Conservation (phyloP, 2,888 invertebrate genomes). For the Xestia rhomboidea region DNA sequence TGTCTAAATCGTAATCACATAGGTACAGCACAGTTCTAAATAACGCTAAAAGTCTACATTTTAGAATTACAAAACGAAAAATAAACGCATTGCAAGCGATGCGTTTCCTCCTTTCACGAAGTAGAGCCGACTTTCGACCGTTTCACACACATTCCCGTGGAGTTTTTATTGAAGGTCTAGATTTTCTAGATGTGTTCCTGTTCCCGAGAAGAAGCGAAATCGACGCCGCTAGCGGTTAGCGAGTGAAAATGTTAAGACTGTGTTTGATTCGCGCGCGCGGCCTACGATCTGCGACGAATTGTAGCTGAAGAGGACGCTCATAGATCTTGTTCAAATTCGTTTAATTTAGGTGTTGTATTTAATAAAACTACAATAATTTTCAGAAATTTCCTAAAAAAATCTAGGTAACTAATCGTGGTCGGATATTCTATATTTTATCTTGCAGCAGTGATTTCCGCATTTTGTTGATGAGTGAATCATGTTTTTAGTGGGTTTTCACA, state of each 20-base stretch:
- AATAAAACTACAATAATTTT: neutral
- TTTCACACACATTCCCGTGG: constrained; percentile 40
- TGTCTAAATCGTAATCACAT: neutral
- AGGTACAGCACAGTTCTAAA: constrained; percentile 1
- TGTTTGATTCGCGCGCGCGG: constrained; percentile 35
- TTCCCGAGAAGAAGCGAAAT: constrained; percentile 62
- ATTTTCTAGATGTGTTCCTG: constrained; percentile 56
- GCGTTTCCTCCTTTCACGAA: constrained; percentile 49
- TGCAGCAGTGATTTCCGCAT: neutral
- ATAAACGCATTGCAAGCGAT: neutral
- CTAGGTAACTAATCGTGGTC: neutral
- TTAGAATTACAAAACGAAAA: constrained; percentile 43
- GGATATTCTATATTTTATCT: neutral
- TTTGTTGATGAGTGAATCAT: constrained; percentile 6
- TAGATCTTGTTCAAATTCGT: neutral
- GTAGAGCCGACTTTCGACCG: constrained; percentile 45
- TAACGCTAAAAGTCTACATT: constrained; percentile 1
- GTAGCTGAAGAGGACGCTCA: neutral
- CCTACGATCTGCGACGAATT: neutral
- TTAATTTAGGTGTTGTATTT: neutral
- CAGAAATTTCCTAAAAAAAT: neutral
- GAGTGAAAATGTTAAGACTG: constrained; percentile 57
- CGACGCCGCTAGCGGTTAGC: constrained; percentile 47
- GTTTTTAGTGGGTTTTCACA: neutral
- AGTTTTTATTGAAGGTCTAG: constrained; percentile 45